Evolutionary conservation across 2,113 vertebrate genomes (phyloP), one percentile per base, ranked within the genome.

Genomic region (Toxotes jaculatrix): DNA sequence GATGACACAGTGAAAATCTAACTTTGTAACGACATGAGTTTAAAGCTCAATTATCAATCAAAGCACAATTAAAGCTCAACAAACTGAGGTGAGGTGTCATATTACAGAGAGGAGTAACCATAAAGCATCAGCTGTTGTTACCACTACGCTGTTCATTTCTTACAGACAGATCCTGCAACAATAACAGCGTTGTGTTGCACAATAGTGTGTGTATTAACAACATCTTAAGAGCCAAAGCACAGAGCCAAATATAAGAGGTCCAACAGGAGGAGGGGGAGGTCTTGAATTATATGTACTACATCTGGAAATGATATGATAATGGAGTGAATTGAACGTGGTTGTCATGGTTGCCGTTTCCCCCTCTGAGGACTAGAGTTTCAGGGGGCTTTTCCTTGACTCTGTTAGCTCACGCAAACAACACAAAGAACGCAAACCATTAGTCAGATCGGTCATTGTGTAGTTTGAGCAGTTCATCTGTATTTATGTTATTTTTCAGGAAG

Each of bases 231-330:
- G 72, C 38, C 38, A 74, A 77, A 82, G 76, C 47, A 64, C 40
- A 64, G 36, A 67, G 17, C 56, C 65, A 87, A 72, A 74, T 43
- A 65, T n/a, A 49, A 56, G 47, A 53, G 38, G 36, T 62, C 45
- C 32, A 73, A 14, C 60, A 32, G 63, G 40, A 32, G 42, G 42
- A 34, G 40, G 11, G 53, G 53, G 14, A 57, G 57, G 12, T 40
- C 75, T 75, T 78, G 67, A 82, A 85, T 82, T 62, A 79, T 59
- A 70, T 66, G 60, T 65, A 69, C 45, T 65, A 86, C 90, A 93
- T 89, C 88, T 93, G 91, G 89, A 93, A 90, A 90, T 81, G 34
- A 93, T 93, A 86, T 88, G 79, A 91, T 87, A 87, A 90, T 86
- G 21, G 70, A 84, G 71, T 61, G 69, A 70, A 79, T 87, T 88